These are phyloP conservation scores for Troglohyphantes excavatus DNA, from an alignment of 2,888 invertebrate genomes.

Conservation along the genomic window DNA sequence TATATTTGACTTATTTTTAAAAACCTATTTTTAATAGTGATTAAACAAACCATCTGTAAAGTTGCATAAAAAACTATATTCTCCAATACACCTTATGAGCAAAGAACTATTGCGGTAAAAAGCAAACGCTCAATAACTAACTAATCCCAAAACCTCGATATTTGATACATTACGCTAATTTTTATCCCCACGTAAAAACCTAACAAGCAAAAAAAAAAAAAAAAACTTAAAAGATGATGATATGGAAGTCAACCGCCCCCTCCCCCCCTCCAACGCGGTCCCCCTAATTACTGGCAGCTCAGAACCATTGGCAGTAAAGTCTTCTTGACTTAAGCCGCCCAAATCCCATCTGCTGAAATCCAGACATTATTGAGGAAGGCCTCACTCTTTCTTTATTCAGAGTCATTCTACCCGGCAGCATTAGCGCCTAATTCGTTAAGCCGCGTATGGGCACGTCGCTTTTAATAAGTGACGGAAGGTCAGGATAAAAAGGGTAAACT, in stretches of 20 bases:
- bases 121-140: no score
- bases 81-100: no score
- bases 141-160: background rate
- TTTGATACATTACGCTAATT: slow-evolving; percentile 12
- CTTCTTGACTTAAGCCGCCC: slow-evolving; percentile 49
- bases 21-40: no score
- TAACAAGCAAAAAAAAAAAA: background rate
- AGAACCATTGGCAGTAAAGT: slow-evolving; percentile 19
- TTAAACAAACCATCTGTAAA: no score
- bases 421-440: slow-evolving; percentile 46
- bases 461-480: slow-evolving; percentile 51
- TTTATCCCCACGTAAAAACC: background rate
- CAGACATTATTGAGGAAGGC: slow-evolving; percentile 7
- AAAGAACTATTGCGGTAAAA: no score
- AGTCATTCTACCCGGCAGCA: slow-evolving; percentile 11
- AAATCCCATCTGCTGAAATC: slow-evolving; percentile 38
- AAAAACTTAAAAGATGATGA: background rate
- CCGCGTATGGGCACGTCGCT: slow-evolving; percentile 23
- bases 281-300: slow-evolving; percentile 25
- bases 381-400: slow-evolving; percentile 42
- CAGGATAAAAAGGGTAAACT: slow-evolving; percentile 29
- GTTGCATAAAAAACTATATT: no score
- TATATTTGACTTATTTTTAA: no score
- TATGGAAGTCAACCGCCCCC: background rate
- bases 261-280: background rate